phyloP scores from a whole-genome alignment of 2,113 vertebrate species.

The Amazona vittata region DNA sequence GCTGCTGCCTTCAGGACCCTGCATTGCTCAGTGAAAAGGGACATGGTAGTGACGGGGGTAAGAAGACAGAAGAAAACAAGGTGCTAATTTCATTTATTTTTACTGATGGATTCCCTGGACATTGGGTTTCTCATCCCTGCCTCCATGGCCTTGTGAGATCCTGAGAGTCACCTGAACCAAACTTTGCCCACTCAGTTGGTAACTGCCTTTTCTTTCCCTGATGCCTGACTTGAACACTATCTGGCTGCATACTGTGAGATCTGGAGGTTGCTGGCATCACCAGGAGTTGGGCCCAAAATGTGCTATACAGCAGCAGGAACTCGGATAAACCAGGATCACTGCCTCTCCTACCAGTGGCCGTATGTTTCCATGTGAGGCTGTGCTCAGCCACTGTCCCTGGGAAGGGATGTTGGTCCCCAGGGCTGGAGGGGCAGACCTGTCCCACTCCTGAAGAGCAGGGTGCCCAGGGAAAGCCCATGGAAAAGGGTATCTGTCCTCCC shows the following conservation, averaged over 20 bases:
- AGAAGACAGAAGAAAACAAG: not conserved
- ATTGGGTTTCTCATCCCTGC: not conserved
- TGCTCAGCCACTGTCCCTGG: not conserved
- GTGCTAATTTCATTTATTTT: not conserved
- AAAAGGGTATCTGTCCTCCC: not conserved
- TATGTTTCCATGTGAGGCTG: fast-evolving
- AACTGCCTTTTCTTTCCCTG: not conserved
- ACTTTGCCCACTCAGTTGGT: fast-evolving
- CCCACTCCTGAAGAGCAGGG: fast-evolving
- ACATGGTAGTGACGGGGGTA: fast-evolving
- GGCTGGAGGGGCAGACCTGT: not conserved
- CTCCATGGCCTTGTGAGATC: not conserved
- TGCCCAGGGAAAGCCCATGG: not conserved
- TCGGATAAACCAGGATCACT: fast-evolving
- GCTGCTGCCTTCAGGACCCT: not conserved
- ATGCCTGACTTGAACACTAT: not conserved
- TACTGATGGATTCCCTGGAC: not conserved
- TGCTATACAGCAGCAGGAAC: not conserved
- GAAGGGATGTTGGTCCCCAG: not conserved
- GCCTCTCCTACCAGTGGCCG: fast-evolving
- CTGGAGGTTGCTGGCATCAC: not conserved
- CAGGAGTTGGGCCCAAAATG: not conserved
- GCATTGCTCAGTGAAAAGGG: not conserved
- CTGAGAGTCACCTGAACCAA: not conserved
- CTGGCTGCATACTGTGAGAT: not conserved